These are phyloP conservation scores for Odontomyia ornata DNA, from an alignment of 2,888 invertebrate species.

Conservation along the genomic window DNA sequence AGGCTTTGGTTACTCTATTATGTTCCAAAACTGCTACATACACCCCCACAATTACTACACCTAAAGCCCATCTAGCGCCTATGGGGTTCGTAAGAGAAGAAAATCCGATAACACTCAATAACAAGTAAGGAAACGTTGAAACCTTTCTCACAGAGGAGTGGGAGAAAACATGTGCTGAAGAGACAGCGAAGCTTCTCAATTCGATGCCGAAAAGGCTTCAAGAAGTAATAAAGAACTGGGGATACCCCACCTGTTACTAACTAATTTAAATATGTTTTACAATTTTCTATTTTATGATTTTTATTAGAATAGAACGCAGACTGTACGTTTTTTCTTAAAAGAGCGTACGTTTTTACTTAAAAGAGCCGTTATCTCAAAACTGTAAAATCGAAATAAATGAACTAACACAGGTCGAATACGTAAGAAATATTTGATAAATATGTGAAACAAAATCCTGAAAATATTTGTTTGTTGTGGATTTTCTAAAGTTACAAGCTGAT, in stretches of 20 bases:
- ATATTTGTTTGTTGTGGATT: constrained; percentile 10
- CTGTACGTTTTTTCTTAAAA: not conserved
- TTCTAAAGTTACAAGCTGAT: constrained; percentile 7
- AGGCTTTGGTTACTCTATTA: constrained; percentile 1
- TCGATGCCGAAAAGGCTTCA: not conserved
- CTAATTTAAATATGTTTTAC: constrained; percentile 2
- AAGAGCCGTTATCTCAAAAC: constrained; percentile 27
- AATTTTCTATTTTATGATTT: not conserved
- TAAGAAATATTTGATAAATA: constrained; percentile 23
- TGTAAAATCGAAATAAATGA: constrained; percentile 28
- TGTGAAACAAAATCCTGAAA: constrained; percentile 26
- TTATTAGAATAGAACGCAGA: not conserved
- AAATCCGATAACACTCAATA: constrained; percentile 38
- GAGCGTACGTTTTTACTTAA: not conserved
- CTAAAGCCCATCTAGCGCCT: not conserved
- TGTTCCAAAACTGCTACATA: constrained; percentile 14
- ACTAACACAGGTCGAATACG: not conserved
- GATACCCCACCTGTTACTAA: constrained; percentile 17
- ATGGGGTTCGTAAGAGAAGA: constrained; percentile 30
- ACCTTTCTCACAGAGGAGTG: constrained; percentile 39
- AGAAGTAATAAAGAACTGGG: constrained; percentile 19
- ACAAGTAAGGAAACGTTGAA: constrained; percentile 42
- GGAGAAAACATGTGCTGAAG: constrained; percentile 41
- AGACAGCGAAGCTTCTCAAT: not conserved
- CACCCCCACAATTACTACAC: constrained; percentile 22